These are phyloP conservation scores for Drosophila nikananu DNA, from an alignment of 1,140 invertebrate genomes.

Conservation along the genomic window DNA sequence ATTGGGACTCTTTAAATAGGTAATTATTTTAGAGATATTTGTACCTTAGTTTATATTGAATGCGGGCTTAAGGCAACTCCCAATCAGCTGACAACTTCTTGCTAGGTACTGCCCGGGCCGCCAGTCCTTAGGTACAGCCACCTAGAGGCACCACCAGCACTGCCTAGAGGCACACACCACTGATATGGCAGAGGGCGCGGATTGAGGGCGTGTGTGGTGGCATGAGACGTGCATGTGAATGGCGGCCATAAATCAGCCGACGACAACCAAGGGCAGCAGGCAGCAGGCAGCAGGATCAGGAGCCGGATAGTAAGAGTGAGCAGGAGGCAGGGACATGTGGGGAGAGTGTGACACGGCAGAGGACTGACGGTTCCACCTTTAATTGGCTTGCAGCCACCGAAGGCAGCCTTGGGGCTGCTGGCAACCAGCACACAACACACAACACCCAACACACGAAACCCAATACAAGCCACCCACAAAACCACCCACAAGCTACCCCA, in stretches of 20 bases:
- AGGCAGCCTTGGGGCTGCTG: constrained; percentile 10
- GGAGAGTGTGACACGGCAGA: constrained; percentile 12
- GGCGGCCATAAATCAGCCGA: constrained; percentile 57
- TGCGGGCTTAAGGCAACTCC: neutral
- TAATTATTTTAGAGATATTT: too few species aligned
- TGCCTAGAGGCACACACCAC: neutral
- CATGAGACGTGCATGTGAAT: constrained; percentile 50
- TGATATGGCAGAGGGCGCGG: neutral
- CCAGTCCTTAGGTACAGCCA: neutral
- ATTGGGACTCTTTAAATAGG: too few species aligned
- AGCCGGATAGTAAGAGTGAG: neutral
- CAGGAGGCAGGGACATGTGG: neutral
- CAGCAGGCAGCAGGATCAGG: constrained; percentile 12
- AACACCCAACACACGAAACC: too few species aligned
- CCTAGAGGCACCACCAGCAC: neutral
- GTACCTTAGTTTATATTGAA: too few species aligned
- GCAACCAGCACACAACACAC: neutral
- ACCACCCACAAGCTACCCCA: neutral
- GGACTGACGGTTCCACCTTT: constrained; percentile 43
- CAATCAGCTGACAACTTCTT: neutral
- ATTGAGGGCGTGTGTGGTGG: neutral
- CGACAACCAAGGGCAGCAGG: constrained; percentile 44
- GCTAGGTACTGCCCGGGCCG: neutral
- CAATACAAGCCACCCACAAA: neutral
- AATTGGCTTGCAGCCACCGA: constrained; percentile 51